Evolutionary conservation across 1,140 invertebrate species (phyloP), one percentile per base, ranked within the genome.

Genomic region (Copidosoma floridanum): DNA sequence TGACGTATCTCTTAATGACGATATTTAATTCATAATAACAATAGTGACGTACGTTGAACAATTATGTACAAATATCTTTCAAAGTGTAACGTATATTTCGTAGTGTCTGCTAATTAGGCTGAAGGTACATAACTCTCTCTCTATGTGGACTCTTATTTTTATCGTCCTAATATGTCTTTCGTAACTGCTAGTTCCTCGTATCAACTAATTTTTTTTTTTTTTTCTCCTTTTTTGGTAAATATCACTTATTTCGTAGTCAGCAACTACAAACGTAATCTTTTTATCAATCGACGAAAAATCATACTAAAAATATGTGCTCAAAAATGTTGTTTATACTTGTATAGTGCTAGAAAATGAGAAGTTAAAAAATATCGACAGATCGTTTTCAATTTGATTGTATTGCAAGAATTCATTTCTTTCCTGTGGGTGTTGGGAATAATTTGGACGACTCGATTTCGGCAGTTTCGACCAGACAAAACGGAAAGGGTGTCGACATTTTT

Each of bases 311-410:
- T 40, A 27, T 54, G 38, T 38, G 29, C 40, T 14, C n/a, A n/a
- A n/a, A n/a, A n/a, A n/a, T n/a, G 41, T 46, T 35, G n/a, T 48
- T 26, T 26, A n/a, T 11, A 14, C 27, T 48, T 14, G 38, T 35
- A 44, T 48, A 54, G 24, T 40, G 18, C 21, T 48, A 24, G 40
- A 60, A 60, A 61, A 61, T 37, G 51, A 53, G 35, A 12, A 55
- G 18, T 55, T 55, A 27, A 40, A 48, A 55, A 55, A 55, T 61
- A 61, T 61, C 58, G 41, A 61, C 52, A 61, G 58, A 54, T 55
- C 48, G 37, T 55, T 54, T 60, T 41, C 23, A 54, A 35, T 55
- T 54, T 61, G 58, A 61, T 61, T 61, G 51, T 61, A 61, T 61
- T 44, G 59, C 46, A 29, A 44, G 32, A 21, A n/a, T n/a, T n/a